Conservation (phyloP, 1,140 invertebrate species). For the Araneus ventricosus region DNA sequence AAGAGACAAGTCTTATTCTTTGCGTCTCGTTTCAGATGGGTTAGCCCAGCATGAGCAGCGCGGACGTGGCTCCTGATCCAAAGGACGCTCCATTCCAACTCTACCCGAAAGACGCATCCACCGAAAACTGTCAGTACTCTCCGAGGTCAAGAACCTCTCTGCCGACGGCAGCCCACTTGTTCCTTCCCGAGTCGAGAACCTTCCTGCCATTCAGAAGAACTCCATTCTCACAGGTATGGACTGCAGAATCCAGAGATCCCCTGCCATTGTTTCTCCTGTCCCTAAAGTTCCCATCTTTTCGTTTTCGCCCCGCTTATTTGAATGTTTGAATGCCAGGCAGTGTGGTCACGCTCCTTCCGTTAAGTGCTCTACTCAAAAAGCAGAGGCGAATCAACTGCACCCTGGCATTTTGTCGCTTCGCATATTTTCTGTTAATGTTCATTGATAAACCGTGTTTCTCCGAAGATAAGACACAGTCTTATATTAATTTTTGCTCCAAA, state of each 20-base stretch:
- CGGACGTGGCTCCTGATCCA: not conserved
- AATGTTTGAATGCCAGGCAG: too few species aligned
- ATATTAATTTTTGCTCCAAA: too few species aligned
- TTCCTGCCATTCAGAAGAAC: not conserved
- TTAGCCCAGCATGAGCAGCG: constrained; percentile 62
- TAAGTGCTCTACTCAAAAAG: too few species aligned
- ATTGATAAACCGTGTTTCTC: too few species aligned
- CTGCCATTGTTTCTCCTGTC: not conserved
- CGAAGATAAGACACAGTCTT: too few species aligned
- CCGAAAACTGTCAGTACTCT: not conserved
- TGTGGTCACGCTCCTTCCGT: too few species aligned
- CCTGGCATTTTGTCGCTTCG: too few species aligned
- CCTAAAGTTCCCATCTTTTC: too few species aligned
- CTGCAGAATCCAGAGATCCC: not conserved
- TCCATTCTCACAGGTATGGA: constrained; percentile 5
- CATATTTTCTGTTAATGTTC: too few species aligned
- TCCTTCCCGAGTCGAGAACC: not conserved
- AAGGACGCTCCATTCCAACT: constrained; percentile 20
- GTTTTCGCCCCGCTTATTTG: too few species aligned
- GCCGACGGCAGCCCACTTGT: not conserved
- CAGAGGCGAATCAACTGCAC: too few species aligned
- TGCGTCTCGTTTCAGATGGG: constrained; percentile 41
- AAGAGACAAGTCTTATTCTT: not conserved
- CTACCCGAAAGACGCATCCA: not conserved
- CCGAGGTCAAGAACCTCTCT: not conserved